Evolutionary conservation across 1,140 invertebrate genomes (phyloP).

Genomic region (Brevipalpus yothersi): DNA sequence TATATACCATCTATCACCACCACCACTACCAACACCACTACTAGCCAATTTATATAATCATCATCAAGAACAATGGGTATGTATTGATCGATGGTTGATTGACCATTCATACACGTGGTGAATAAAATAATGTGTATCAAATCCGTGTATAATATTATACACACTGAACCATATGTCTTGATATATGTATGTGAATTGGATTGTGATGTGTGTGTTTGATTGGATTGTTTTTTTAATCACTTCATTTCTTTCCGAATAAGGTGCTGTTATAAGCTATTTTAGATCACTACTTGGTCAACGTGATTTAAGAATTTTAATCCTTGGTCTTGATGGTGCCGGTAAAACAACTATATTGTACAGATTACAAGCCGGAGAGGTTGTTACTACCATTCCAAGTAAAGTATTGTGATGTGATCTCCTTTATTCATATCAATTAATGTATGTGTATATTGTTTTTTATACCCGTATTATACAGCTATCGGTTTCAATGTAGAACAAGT

Average conservation of each 20-base stretch:
- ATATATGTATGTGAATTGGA: too few relatives aligned
- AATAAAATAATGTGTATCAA: too few relatives aligned
- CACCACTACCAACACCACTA: too few relatives aligned
- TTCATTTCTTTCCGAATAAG: neutral
- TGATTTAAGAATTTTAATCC: slow-evolving; percentile 67
- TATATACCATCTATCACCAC: too few relatives aligned
- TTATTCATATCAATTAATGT: slow-evolving; percentile 24
- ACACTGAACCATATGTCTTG: too few relatives aligned
- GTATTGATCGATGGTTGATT: too few relatives aligned
- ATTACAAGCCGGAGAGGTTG: slow-evolving; percentile 94
- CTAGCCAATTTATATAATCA: too few relatives aligned
- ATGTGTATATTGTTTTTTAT: neutral
- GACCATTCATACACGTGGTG: too few relatives aligned
- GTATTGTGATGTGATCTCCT: slow-evolving; percentile 33
- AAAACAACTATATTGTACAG: slow-evolving; percentile 97
- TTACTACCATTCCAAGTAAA: slow-evolving; percentile 80
- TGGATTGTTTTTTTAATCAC: too few relatives aligned
- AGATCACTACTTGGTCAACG: slow-evolving; percentile 67
- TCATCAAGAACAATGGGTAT: too few relatives aligned
- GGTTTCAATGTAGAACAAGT: slow-evolving; percentile 96
- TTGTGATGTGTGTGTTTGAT: too few relatives aligned
- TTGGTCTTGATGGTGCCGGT: slow-evolving; percentile 87
- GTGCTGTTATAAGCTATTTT: slow-evolving; percentile 36
- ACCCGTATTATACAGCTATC: neutral
- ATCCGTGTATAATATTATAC: too few relatives aligned